Evolutionary conservation across 2,797 vertebrate genomes (phyloP).

Genomic region (Menidia menidia): DNA sequence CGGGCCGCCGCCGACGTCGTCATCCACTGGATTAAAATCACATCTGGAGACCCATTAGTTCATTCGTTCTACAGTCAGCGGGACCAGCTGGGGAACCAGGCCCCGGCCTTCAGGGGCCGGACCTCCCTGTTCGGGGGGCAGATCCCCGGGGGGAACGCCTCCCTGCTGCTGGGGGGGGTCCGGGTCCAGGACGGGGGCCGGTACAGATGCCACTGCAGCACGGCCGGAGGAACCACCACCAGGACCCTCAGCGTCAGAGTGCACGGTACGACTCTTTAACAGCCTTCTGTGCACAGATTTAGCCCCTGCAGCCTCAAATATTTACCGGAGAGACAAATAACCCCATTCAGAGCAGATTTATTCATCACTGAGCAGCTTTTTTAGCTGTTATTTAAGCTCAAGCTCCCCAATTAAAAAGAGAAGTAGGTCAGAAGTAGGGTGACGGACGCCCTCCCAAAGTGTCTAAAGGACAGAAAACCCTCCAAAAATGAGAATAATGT

Average conservation of each 20-base stretch:
- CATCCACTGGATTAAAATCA: conserved; percentile 52
- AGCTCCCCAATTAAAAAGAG: too few relatives aligned
- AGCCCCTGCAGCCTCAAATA: too few relatives aligned
- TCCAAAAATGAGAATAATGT: too few relatives aligned
- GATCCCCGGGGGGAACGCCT: conserved; percentile 76
- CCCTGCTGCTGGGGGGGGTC: conserved; percentile 72
- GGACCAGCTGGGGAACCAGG: conserved; percentile 63
- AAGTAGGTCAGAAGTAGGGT: too few relatives aligned
- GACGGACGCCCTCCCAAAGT: too few relatives aligned
- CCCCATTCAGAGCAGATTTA: too few relatives aligned
- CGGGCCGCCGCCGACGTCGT: rapidly evolving
- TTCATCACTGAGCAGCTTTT: too few relatives aligned
- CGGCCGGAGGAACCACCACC: not conserved
- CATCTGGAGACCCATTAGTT: not conserved
- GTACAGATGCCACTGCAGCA: conserved; percentile 80
- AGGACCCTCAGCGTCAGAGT: conserved; percentile 39
- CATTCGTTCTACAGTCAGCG: conserved; percentile 62
- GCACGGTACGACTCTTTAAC: conserved; percentile 61
- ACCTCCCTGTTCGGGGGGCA: conserved; percentile 69
- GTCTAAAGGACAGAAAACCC: too few relatives aligned
- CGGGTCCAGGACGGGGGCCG: conserved; percentile 60
- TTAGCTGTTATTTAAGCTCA: too few relatives aligned
- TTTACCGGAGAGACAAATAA: too few relatives aligned
- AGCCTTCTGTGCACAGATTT: too few relatives aligned
- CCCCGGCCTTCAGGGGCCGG: conserved; percentile 55